Evolutionary conservation across 2,888 invertebrate species (phyloP).

Genomic region (Uloborus plumipes): DNA sequence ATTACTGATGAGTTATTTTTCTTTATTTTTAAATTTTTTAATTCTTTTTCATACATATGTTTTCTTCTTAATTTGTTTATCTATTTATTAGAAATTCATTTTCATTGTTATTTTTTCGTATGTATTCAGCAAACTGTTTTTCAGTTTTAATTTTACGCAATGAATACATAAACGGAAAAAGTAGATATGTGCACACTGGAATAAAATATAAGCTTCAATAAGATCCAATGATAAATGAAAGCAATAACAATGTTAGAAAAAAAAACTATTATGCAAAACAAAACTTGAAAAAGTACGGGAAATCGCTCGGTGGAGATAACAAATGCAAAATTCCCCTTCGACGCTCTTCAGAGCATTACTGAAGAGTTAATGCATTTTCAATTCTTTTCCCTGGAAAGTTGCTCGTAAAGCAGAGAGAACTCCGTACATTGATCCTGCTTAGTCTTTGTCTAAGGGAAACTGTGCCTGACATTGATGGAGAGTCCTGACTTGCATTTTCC

Average conservation of each 20-base stretch:
- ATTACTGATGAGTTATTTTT: slow-evolving; percentile 54
- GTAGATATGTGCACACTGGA: too few relatives aligned
- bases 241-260: not conserved
- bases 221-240: not conserved
- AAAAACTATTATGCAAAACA: not conserved
- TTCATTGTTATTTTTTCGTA: too few relatives aligned
- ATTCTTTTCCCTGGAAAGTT: slow-evolving; percentile 53
- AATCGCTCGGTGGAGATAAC: slow-evolving; percentile 15
- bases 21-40: too few relatives aligned
- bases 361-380: slow-evolving; percentile 57
- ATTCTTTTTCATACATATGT: too few relatives aligned
- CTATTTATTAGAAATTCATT: too few relatives aligned
- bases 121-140: too few relatives aligned
- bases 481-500: slow-evolving; percentile 44
- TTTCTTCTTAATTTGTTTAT: too few relatives aligned
- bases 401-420: slow-evolving; percentile 16
- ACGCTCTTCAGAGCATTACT: slow-evolving; percentile 45
- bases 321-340: slow-evolving; percentile 54
- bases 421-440: slow-evolving; percentile 32
- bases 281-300: not conserved
- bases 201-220: too few relatives aligned
- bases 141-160: too few relatives aligned
- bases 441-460: slow-evolving; percentile 38
- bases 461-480: slow-evolving; percentile 58
- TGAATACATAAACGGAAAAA: too few relatives aligned